A percentile compares a stretch with the other conserved stretches of the same genome.
Evolutionary conservation across 2,888 invertebrate genomes (phyloP).

Genomic region (Phyto melanocephala): DNA sequence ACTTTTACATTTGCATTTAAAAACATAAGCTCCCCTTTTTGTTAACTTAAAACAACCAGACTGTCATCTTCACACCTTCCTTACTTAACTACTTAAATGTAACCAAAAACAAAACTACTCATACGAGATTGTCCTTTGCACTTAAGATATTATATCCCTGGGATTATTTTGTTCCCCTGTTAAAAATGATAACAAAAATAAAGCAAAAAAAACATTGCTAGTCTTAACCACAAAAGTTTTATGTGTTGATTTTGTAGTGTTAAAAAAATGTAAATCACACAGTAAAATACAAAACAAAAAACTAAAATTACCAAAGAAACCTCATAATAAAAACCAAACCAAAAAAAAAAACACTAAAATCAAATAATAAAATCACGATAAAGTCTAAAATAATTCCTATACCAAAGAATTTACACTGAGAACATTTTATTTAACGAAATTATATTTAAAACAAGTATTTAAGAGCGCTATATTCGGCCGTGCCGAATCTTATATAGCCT

Average conservation of each 20-base stretch:
- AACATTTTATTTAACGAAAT: too few relatives aligned
- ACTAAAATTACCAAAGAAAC: slow-evolving; percentile 25
- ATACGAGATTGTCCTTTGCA: not conserved
- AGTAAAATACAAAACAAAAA: not conserved
- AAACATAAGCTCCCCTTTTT: not conserved
- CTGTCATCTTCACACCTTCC: not conserved
- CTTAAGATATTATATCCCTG: not conserved
- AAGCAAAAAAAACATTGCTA: not conserved
- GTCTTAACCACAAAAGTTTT: slow-evolving; percentile 41
- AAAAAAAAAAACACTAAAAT: slow-evolving; percentile 13
- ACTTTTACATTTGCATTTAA: too few relatives aligned
- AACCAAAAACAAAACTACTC: not conserved
- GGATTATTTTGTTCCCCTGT: not conserved
- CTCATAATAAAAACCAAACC: slow-evolving; percentile 21
- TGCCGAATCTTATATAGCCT: too few relatives aligned
- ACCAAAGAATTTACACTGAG: slow-evolving; percentile 3
- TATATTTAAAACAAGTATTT: too few relatives aligned
- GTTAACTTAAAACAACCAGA: not conserved
- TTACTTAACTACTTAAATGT: not conserved
- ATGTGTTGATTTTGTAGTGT: not conserved
- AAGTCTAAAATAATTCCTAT: not conserved
- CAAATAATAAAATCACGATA: slow-evolving; percentile 26
- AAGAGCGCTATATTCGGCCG: too few relatives aligned
- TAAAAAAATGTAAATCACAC: slow-evolving; percentile 12
- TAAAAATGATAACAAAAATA: not conserved